Conservation (phyloP, 2,797 vertebrate genomes). For the Enteromius trimaculatus region DNA sequence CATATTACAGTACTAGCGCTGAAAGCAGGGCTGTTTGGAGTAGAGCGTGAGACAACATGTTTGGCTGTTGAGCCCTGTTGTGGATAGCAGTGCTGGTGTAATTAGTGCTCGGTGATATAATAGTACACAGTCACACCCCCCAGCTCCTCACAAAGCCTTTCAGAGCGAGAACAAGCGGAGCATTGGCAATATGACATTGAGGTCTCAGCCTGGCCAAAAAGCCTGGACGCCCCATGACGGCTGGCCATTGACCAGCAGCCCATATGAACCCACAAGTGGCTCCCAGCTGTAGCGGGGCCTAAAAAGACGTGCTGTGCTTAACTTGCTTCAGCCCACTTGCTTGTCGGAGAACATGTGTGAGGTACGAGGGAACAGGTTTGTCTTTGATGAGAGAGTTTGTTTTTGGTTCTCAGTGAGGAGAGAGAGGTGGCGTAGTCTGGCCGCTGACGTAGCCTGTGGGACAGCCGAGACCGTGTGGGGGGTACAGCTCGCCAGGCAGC, state of each 20-base stretch:
- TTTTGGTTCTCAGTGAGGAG: constrained; percentile 56
- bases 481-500: constrained; percentile 65
- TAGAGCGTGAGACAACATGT: constrained; percentile 78
- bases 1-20: constrained; percentile 66
- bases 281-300: constrained; percentile 45
- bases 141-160: constrained; percentile 63
- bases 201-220: constrained; percentile 35
- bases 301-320: constrained; percentile 33
- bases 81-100: constrained; percentile 73
- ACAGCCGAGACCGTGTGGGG: constrained; percentile 21
- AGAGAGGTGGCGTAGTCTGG: constrained; percentile 53
- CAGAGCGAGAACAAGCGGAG: constrained; percentile 65
- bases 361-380: constrained; percentile 51
- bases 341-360: constrained; percentile 49
- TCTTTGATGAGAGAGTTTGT: constrained; percentile 58
- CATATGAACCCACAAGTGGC: constrained; percentile 48
- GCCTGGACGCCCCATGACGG: constrained; percentile 20
- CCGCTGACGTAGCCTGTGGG: constrained; percentile 43
- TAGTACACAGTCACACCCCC: constrained; percentile 68
- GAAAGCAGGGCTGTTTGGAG: constrained; percentile 58
- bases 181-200: constrained; percentile 67
- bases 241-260: constrained; percentile 36
- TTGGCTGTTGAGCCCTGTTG: constrained; percentile 68
- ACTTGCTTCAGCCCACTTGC: constrained; percentile 44
- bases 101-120: constrained; percentile 78